Evolutionary conservation across 2,888 invertebrate genomes (phyloP), one percentile per base, ranked within the genome.

Genomic region (Acleris emargana): DNA sequence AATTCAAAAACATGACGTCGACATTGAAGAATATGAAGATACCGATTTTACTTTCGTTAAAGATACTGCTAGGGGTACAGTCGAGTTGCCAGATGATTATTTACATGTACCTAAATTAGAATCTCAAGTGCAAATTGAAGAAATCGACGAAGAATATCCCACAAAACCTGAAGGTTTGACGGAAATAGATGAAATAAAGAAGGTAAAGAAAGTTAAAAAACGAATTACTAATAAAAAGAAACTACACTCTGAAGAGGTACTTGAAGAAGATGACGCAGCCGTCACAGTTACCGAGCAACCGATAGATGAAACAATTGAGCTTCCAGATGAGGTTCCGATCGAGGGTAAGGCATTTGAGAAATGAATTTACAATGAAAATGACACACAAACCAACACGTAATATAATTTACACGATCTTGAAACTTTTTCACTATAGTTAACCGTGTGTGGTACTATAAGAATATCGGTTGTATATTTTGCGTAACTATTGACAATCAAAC

Each of bases 11-110:
- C 84, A 90, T 62, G 76, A 81, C 32, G 83, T 93, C 2, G 80
- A 89, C 67, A 93, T 93, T 66, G 89, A 82, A 76, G 93, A 93
- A 76, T 89, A 80, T 63, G 79, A 79, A 58, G 86, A 83, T 3
- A 83, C 83, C 47, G 85, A 84, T 51, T 63, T 64, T 2, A 62
- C 70, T 1, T 69, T 72, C n/a, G 62, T 69, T 3, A 83, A 83
- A 16, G 68, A 80, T 25, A 73, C 75, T 0, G 84, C 85, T 64
- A 86, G 82, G 72, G 80, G 85, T 62, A 88, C 86, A 0, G 80
- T 89, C 3, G 83, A 84, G 76, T 76, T 87, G 81, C 87, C 88
- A 1, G 86, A 87, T 43, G 88, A 88, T 57, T 72, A 73, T 67
- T 69, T 81, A 52, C 72, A 77, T 4, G 84, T 89, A 67, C 90